Evolutionary conservation across 53 echinoderm and acorn worm genomes (phyloP).

Genomic region (Paracentrotus lividus): DNA sequence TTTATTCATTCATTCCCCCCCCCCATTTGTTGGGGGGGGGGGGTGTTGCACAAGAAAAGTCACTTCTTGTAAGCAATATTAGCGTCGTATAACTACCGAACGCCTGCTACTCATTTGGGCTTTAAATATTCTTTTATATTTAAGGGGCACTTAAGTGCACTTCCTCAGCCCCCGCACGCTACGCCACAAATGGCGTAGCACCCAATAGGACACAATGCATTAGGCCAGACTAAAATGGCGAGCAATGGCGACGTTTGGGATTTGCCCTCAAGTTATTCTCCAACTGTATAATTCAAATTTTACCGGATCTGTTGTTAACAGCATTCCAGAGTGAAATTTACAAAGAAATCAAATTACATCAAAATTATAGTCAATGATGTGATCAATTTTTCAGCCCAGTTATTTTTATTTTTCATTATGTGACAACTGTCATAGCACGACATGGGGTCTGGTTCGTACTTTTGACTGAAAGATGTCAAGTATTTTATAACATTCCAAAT

Average conservation of each 20-base stretch:
- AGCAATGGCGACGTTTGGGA: constrained; percentile 27
- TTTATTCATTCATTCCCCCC: background rate
- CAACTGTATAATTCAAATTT: background rate
- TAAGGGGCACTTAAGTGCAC: background rate
- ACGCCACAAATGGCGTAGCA: too few relatives aligned
- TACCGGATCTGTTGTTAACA: background rate
- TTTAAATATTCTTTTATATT: too few relatives aligned
- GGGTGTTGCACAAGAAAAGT: too few relatives aligned
- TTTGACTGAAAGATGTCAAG: background rate
- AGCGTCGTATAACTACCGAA: too few relatives aligned
- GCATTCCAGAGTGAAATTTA: background rate
- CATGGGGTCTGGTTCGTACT: background rate
- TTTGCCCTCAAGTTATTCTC: background rate
- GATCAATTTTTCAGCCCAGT: constrained; percentile 20
- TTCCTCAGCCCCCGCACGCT: background rate
- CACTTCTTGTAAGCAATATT: too few relatives aligned
- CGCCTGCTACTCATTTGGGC: too few relatives aligned
- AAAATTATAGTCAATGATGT: background rate
- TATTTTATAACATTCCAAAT: background rate
- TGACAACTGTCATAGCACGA: background rate
- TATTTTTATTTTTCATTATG: constrained; percentile 42
- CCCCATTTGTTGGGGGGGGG: too few relatives aligned
- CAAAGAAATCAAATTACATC: constrained; percentile 34
- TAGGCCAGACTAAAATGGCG: background rate
- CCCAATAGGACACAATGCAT: background rate